Conservation (phyloP, 2,797 vertebrate genomes). For the Pangasius larnaudii region DNA sequence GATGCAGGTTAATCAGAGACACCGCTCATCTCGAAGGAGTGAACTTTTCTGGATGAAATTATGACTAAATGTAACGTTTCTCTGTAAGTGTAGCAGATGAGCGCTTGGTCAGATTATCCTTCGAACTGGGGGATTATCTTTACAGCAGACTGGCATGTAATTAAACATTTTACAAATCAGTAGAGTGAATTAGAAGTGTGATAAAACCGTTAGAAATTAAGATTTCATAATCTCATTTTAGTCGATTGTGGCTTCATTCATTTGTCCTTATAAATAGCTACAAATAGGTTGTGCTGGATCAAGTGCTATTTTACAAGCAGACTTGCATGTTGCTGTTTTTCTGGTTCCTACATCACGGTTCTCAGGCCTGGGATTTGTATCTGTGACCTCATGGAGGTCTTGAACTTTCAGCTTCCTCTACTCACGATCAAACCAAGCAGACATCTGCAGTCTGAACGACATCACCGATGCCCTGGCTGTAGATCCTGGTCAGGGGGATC, state of each 20-base stretch:
- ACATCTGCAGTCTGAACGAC: background rate
- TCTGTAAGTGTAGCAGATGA: too few species aligned
- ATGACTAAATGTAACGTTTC: too few species aligned
- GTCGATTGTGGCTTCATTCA: background rate
- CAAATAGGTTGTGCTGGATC: background rate
- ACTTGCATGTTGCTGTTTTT: background rate
- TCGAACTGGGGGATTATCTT: too few species aligned
- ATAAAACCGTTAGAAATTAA: background rate
- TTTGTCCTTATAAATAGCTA: background rate
- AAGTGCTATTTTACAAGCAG: background rate
- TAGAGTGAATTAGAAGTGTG: background rate
- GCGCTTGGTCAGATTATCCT: too few species aligned
- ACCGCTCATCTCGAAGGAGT: too few species aligned
- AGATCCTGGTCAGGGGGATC: background rate
- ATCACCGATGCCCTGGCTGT: background rate
- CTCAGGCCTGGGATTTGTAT: background rate
- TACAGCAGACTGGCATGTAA: too few species aligned
- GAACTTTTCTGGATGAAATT: too few species aligned
- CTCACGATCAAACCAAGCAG: background rate
- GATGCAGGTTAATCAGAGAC: background rate
- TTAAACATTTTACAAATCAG: too few species aligned
- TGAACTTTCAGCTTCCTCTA: background rate
- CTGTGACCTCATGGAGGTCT: background rate
- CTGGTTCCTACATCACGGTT: background rate
- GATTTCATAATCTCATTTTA: background rate